These are phyloP conservation scores for Emys orbicularis DNA, from an alignment of 2,797 vertebrate genomes.

Conservation along the genomic window DNA sequence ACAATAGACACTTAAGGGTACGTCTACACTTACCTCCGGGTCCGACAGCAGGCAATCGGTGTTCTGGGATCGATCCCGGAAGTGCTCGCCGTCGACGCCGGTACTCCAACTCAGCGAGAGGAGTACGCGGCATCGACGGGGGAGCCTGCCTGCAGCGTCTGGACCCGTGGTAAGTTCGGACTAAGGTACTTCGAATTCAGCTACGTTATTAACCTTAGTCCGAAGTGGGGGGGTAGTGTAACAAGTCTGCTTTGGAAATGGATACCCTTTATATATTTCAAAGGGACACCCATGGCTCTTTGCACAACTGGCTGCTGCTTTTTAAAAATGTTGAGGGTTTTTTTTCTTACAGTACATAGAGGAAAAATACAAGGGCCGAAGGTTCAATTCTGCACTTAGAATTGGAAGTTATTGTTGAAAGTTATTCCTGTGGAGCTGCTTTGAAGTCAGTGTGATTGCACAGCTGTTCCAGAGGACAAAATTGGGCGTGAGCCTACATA, in stretches of 20 bases:
- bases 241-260: neutral
- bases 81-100: too few relatives aligned
- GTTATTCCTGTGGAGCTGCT: neutral
- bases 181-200: too few relatives aligned
- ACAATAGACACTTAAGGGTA: neutral
- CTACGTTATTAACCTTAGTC: too few relatives aligned
- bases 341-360: neutral
- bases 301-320: neutral
- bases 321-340: neutral
- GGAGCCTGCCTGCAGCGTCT: too few relatives aligned
- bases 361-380: neutral
- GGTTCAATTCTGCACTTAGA: neutral
- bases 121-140: too few relatives aligned
- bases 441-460: neutral
- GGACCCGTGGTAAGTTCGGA: too few relatives aligned
- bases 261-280: too few relatives aligned
- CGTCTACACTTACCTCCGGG: too few relatives aligned
- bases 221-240: too few relatives aligned
- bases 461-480: neutral
- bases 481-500: fast-evolving
- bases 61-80: too few relatives aligned
- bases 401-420: neutral
- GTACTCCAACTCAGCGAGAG: too few relatives aligned
- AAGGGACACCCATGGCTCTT: neutral
- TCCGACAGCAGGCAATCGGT: too few relatives aligned